Percentiles rank a stretch among this genome's conserved stretches.
phyloP scores from a whole-genome alignment of 2,888 invertebrate species.

The Harpagoxenus sublaevis region DNA sequence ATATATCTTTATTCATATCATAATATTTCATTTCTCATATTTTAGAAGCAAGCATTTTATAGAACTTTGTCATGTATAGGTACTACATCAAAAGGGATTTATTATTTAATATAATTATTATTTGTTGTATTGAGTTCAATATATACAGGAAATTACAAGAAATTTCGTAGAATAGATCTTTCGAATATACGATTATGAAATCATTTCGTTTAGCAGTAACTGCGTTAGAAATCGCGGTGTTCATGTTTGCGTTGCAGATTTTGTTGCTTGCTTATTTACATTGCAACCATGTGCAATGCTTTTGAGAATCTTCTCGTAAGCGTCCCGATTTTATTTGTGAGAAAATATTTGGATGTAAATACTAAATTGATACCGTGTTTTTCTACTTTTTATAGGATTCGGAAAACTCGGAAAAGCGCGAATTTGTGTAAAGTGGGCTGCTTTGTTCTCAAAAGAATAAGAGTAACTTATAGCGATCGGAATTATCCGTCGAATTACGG shows the following conservation, averaged over 20 bases:
- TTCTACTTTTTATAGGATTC: not conserved
- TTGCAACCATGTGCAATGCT: not conserved
- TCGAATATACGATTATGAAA: not conserved
- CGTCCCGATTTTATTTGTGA: not conserved
- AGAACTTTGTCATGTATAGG: not conserved
- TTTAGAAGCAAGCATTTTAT: not conserved
- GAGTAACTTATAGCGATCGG: too few species aligned
- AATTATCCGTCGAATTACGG: too few species aligned
- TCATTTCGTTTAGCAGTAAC: not conserved
- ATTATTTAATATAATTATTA: not conserved
- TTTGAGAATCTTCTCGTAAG: not conserved
- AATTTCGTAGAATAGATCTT: not conserved
- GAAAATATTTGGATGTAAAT: conserved; percentile 47
- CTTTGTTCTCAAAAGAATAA: too few species aligned
- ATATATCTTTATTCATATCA: not conserved
- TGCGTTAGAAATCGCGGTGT: not conserved
- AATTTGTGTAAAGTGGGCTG: not conserved
- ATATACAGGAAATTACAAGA: not conserved
- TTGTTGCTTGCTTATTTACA: conserved; percentile 26
- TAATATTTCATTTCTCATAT: too few species aligned
- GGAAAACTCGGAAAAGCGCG: not conserved
- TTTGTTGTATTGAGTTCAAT: not conserved
- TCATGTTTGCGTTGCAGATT: conserved; percentile 29
- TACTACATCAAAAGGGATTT: not conserved
- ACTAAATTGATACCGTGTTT: not conserved